Evolutionary conservation across 2,888 invertebrate genomes (phyloP).

Genomic region (Parascotia fuliginaria): DNA sequence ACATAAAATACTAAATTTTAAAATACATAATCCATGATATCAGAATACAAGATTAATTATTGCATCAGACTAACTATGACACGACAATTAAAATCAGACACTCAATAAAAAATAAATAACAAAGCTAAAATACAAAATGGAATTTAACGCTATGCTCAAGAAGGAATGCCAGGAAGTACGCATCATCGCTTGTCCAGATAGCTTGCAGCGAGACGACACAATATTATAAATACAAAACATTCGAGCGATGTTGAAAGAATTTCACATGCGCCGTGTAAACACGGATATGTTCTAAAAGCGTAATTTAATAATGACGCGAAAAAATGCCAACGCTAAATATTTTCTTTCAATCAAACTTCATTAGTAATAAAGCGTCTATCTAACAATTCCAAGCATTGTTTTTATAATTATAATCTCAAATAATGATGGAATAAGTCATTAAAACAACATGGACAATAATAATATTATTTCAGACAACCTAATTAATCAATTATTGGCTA

Average conservation of each 20-base stretch:
- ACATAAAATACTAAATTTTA: too few relatives aligned
- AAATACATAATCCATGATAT: too few relatives aligned
- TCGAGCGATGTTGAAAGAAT: conserved; percentile 21
- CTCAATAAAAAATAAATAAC: neutral
- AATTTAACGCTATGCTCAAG: neutral
- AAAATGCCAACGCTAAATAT: neutral
- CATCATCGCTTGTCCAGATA: conserved; percentile 36
- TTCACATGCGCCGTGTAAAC: conserved; percentile 23
- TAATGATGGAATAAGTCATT: too few relatives aligned
- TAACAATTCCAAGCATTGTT: too few relatives aligned
- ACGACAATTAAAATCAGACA: neutral
- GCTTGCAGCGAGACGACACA: conserved; percentile 24
- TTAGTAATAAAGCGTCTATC: too few relatives aligned
- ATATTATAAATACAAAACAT: conserved; percentile 36
- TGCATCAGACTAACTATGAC: too few relatives aligned
- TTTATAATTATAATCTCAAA: too few relatives aligned
- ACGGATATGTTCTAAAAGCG: neutral
- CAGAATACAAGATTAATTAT: neutral
- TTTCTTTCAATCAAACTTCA: neutral
- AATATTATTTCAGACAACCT: too few relatives aligned
- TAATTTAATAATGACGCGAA: neutral
- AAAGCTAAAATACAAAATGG: neutral
- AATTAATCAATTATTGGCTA: too few relatives aligned
- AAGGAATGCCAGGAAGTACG: conserved; percentile 36
- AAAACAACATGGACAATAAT: too few relatives aligned